Conservation (phyloP, 1,140 invertebrate species). For the Pseudomyrmex sp. region DNA sequence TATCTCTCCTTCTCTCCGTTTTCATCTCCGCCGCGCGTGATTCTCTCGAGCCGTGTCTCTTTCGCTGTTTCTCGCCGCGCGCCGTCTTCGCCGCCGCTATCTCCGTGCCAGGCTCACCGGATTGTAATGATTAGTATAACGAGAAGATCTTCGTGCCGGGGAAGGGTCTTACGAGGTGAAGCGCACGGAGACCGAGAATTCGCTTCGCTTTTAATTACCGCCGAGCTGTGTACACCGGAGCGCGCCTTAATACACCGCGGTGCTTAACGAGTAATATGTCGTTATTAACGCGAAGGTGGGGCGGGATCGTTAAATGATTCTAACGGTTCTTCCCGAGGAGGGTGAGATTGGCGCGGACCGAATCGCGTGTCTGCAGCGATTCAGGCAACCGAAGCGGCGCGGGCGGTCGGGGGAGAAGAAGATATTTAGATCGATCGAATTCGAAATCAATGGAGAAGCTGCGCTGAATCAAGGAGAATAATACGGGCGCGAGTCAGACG, state of each 20-base stretch:
- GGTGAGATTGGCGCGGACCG: neutral
- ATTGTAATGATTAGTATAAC: slow-evolving; percentile 74
- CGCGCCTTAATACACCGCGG: slow-evolving; percentile 59
- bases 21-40: neutral
- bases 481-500: neutral
- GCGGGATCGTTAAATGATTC: slow-evolving; percentile 62
- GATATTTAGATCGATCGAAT: neutral
- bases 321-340: slow-evolving; percentile 29
- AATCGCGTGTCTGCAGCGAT: neutral
- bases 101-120: slow-evolving; percentile 22
- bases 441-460: neutral
- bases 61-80: slow-evolving; percentile 13
- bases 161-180: slow-evolving; percentile 51
- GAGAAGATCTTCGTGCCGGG: slow-evolving; percentile 54
- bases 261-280: slow-evolving; percentile 71
- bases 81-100: slow-evolving; percentile 10
- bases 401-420: too few species aligned
- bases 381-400: neutral
- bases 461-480: slow-evolving; percentile 6
- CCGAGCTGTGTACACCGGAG: slow-evolving; percentile 57
- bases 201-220: slow-evolving; percentile 71
- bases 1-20: neutral
- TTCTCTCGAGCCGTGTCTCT: neutral
- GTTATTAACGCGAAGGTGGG: slow-evolving; percentile 52
- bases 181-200: slow-evolving; percentile 68